Percentiles rank a stretch among this genome's conserved stretches.
These are phyloP conservation scores for Crocidura indochinensis DNA, from an alignment of 2,797 vertebrate genomes.

Conservation along the genomic window DNA sequence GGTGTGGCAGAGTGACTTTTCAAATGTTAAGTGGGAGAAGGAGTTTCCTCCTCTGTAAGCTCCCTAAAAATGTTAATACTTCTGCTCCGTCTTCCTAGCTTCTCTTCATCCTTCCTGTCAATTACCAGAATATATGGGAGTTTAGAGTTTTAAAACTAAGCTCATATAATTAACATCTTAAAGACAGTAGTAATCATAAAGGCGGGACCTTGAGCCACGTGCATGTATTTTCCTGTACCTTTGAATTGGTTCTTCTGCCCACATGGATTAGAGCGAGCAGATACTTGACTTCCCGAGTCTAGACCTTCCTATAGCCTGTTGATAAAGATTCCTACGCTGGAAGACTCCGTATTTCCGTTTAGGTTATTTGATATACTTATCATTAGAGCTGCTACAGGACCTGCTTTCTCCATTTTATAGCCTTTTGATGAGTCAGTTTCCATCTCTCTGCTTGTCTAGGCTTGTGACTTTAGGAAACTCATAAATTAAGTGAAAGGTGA, in stretches of 20 bases:
- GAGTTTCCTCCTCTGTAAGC: neutral
- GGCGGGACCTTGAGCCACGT: neutral
- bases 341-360: neutral
- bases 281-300: neutral
- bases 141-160: slow-evolving; percentile 58
- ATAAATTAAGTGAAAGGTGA: neutral
- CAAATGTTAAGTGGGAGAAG: neutral
- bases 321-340: neutral
- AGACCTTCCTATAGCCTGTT: no score
- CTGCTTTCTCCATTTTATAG: neutral
- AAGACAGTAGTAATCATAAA: neutral
- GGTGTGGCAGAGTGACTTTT: neutral
- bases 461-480: slow-evolving; percentile 30
- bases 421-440: neutral
- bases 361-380: neutral
- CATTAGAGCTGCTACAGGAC: neutral
- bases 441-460: neutral
- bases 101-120: neutral
- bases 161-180: neutral
- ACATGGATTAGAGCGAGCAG: neutral
- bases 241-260: neutral
- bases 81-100: neutral
- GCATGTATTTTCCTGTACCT: neutral
- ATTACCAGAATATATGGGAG: neutral
- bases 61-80: neutral